These are phyloP conservation scores for Polydesmus complanatus DNA, from an alignment of 2,888 invertebrate species.

Conservation along the genomic window DNA sequence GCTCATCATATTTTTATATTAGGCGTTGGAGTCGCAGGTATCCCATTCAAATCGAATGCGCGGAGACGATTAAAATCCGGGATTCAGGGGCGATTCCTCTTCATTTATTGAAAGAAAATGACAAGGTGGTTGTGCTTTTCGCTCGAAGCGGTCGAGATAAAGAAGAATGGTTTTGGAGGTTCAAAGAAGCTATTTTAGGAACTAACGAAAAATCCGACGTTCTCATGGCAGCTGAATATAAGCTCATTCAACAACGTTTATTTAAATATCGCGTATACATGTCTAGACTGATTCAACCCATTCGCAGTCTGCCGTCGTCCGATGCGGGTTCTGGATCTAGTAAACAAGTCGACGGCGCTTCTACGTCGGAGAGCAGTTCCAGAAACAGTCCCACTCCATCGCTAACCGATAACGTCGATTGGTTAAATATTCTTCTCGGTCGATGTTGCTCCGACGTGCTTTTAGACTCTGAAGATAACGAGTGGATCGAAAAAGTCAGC, in stretches of 20 bases:
- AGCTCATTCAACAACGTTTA: background rate
- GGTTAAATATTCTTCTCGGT: conserved; percentile 65
- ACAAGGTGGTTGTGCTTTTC: conserved; percentile 43
- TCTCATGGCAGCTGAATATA: background rate
- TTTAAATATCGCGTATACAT: conserved; percentile 8
- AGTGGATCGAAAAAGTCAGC: conserved; percentile 53
- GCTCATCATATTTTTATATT: no score
- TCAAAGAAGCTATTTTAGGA: conserved; percentile 26
- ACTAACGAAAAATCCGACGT: background rate
- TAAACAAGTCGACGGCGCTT: conserved; percentile 18
- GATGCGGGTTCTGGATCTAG: background rate
- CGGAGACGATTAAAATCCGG: conserved; percentile 13
- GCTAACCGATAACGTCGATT: conserved; percentile 39
- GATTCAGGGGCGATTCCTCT: conserved; percentile 23
- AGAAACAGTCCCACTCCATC: conserved; percentile 13
- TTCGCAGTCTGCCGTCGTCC: background rate
- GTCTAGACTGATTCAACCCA: conserved; percentile 6
- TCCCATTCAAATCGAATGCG: conserved; percentile 55
- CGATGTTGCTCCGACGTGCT: conserved; percentile 70
- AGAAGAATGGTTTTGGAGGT: conserved; percentile 62
- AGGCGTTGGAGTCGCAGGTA: conserved; percentile 85
- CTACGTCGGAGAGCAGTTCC: conserved; percentile 20
- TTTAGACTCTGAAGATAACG: conserved; percentile 41
- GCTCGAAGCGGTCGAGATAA: conserved; percentile 77
- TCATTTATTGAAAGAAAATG: conserved; percentile 21